Percentiles rank a stretch among this genome's conserved stretches.
Conservation (phyloP, 1,140 invertebrate species). For the Drosophila repleta region DNA sequence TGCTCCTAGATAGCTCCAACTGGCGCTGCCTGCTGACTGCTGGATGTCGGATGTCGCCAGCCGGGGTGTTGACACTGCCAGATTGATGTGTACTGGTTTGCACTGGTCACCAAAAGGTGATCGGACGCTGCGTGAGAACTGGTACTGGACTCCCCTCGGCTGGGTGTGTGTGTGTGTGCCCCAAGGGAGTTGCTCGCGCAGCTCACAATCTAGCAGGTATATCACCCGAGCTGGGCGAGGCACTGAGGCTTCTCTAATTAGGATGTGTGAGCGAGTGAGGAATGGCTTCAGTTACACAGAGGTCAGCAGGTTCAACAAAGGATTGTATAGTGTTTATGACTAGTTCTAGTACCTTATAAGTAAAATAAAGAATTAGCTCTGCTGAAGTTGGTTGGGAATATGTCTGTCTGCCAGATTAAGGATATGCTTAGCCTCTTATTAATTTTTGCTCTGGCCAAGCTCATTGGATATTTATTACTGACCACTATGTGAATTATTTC, state of each 20-base stretch:
- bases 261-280: conserved; percentile 9
- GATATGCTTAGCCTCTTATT: background rate
- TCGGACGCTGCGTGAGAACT: conserved; percentile 72
- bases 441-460: background rate
- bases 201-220: conserved; percentile 34
- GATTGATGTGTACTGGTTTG: conserved; percentile 77
- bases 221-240: conserved; percentile 17
- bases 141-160: conserved; percentile 27
- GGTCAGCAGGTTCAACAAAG: conserved; percentile 15
- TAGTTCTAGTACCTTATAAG: too few species aligned
- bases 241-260: conserved; percentile 8
- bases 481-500: conserved; percentile 41
- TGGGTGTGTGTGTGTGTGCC: conserved; percentile 59
- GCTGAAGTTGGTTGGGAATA: too few species aligned
- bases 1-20: conserved; percentile 24
- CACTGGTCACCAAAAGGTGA: conserved; percentile 57
- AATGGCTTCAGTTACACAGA: background rate
- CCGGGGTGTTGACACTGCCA: conserved; percentile 67
- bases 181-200: conserved; percentile 51
- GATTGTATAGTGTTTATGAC: background rate
- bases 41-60: conserved; percentile 46
- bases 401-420: background rate
- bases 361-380: too few species aligned
- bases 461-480: conserved; percentile 13
- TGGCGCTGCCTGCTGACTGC: too few species aligned